These are phyloP conservation scores for Pseudopleuronectes americanus DNA, from an alignment of 2,797 vertebrate species.

Conservation along the genomic window DNA sequence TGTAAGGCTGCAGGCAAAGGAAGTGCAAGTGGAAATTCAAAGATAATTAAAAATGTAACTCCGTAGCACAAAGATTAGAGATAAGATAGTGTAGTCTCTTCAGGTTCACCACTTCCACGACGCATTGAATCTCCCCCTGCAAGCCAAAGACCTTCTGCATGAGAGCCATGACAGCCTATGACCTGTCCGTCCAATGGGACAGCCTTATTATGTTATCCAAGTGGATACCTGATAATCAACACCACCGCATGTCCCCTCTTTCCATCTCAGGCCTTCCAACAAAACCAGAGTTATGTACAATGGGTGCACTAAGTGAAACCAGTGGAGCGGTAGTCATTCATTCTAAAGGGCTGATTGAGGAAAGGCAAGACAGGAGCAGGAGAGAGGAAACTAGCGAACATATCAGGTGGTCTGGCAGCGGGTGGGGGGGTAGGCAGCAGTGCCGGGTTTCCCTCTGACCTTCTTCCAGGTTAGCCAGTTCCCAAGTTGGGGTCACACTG, in stretches of 20 bases:
- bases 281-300: slow-evolving; percentile 80
- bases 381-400: slow-evolving; percentile 60
- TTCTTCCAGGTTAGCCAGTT: slow-evolving; percentile 82
- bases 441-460: slow-evolving; percentile 80
- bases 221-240: slow-evolving; percentile 79
- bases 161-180: slow-evolving; percentile 73
- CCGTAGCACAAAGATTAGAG: slow-evolving; percentile 8
- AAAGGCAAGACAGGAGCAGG: slow-evolving; percentile 68
- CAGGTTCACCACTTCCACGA: slow-evolving; percentile 25
- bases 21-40: not conserved
- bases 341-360: slow-evolving; percentile 75
- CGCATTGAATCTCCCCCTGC: slow-evolving; percentile 24
- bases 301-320: slow-evolving; percentile 79
- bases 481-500: slow-evolving; percentile 82
- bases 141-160: slow-evolving; percentile 51
- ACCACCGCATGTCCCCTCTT: slow-evolving; percentile 49
- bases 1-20: slow-evolving; percentile 4
- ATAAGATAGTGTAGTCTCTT: slow-evolving; percentile 21
- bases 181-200: slow-evolving; percentile 68
- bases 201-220: slow-evolving; percentile 74
- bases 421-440: slow-evolving; percentile 56
- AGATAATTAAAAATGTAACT: slow-evolving; percentile 18
- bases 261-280: slow-evolving; percentile 71
- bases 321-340: slow-evolving; percentile 81
- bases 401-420: slow-evolving; percentile 77